A percentile compares a stretch with the other conserved stretches of the same genome.
Evolutionary conservation across 92 coral and sea anemone genomes (phyloP).

Genomic region (Actinostola sp.): DNA sequence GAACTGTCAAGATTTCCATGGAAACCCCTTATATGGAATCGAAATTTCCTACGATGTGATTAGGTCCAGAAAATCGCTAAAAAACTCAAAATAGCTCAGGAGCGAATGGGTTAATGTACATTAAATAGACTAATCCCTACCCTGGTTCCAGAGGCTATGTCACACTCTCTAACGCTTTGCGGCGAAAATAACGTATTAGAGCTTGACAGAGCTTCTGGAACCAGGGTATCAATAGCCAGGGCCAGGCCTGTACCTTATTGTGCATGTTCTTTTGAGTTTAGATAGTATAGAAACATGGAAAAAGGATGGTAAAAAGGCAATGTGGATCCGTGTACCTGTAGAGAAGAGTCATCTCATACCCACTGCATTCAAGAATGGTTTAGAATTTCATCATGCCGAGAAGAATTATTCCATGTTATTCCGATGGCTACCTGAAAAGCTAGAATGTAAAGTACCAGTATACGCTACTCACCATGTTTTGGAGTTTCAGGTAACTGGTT

Average conservation of each 20-base stretch:
- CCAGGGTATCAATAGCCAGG: too few relatives aligned
- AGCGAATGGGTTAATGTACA: too few relatives aligned
- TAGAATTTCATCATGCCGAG: constrained; percentile 78
- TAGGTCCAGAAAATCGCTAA: too few relatives aligned
- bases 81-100: too few relatives aligned
- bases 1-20: too few relatives aligned
- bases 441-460: constrained; percentile 70
- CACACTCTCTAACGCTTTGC: too few relatives aligned
- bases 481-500: constrained; percentile 81
- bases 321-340: constrained; percentile 80
- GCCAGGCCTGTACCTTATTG: background rate
- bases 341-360: constrained; percentile 73
- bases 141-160: too few relatives aligned
- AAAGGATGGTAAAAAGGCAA: constrained; percentile 69
- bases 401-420: constrained; percentile 72
- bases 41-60: too few relatives aligned
- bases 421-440: constrained; percentile 74
- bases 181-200: too few relatives aligned
- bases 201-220: background rate
- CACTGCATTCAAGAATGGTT: constrained; percentile 69
- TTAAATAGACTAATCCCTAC: too few relatives aligned
- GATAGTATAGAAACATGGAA: constrained; percentile 66
- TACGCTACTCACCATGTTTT: constrained; percentile 85
- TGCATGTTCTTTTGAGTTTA: background rate
- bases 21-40: too few relatives aligned